These are phyloP conservation scores for Nematostella vectensis DNA, from an alignment of 92 coral and sea anemone genomes.

Conservation along the genomic window DNA sequence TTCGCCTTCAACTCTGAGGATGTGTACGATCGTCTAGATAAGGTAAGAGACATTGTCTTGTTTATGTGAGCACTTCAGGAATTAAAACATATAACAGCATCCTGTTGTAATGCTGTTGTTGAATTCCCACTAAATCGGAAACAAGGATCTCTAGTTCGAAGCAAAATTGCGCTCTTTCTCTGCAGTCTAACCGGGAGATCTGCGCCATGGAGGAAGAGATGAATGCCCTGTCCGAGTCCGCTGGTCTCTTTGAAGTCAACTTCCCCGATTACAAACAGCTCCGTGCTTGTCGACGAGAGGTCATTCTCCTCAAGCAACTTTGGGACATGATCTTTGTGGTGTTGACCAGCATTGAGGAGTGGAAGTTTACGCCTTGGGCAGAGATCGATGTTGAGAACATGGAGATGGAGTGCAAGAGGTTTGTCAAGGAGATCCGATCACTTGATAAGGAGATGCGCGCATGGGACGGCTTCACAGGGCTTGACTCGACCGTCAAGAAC, in stretches of 20 bases:
- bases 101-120: neutral
- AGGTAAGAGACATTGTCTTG: slow-evolving; percentile 39
- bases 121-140: too few species aligned
- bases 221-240: slow-evolving; percentile 83
- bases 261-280: slow-evolving; percentile 99
- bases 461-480: slow-evolving; percentile 94
- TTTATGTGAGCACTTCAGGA: neutral
- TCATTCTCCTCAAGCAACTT: slow-evolving; percentile 73
- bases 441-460: slow-evolving; percentile 99
- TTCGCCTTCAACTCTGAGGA: slow-evolving; percentile 76
- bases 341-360: slow-evolving; percentile 86
- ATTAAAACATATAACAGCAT: neutral
- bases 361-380: slow-evolving; percentile 94
- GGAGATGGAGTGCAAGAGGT: slow-evolving; percentile 99
- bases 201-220: slow-evolving; percentile 89
- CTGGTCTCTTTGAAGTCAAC: slow-evolving; percentile 98
- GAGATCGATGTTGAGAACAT: slow-evolving; percentile 94
- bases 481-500: slow-evolving; percentile 98
- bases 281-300: slow-evolving; percentile 98
- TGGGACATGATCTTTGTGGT: slow-evolving; percentile 98
- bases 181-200: slow-evolving; percentile 77
- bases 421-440: slow-evolving; percentile 89
- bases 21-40: slow-evolving; percentile 81
- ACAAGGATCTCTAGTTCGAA: too few species aligned
- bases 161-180: neutral